Base-by-base conservation (phyloP, 2,888 invertebrate species). In the Nowickia ferox region DNA sequence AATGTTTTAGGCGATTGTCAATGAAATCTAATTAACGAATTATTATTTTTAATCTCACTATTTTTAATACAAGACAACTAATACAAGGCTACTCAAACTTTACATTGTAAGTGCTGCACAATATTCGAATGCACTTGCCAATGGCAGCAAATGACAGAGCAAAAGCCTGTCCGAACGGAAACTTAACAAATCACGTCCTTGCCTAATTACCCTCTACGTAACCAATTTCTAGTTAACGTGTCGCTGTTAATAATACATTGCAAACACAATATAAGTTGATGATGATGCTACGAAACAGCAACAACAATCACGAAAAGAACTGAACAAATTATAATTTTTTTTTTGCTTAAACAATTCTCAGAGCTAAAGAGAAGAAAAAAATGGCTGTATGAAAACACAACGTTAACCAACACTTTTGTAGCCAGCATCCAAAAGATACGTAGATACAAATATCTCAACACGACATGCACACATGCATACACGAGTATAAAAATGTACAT, bases 131-230 rank as follows among this genome's bases (percentile, higher is more conserved):
- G 11, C 15, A 13, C 63, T 44, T 79, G 48, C 42, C 59, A 75
- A 53, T 48, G 48, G 11, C 53, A 17, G 22, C 46, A 53, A 44
- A 30, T 51, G 19, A 22, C 55, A 51, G 11, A 15, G 38, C 48
- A 66, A 11, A 63, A 40, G 17, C 2, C 53, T 17, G 59, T 19
- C 53, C 69, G 78, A 85, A 82, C 85, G 85, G 85, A 85, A 85
- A 85, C 78, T 82, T 85, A 85, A 85, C 74, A 85, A 78, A 85
- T 82, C 85, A 82, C 85, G 85, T 85, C 85, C 85, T 85, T 85
- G 85, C 78, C 85, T 85, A 85, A 85, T 85, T 85, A 85, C 82
- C 85, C 82, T 63, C 69, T 82, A 74, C 74, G 84, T 78, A 82
- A 65, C 69, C 82, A 77, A 85, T 78, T 82, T 82, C 42, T 71